Percentiles rank a stretch among this genome's conserved stretches.
Evolutionary conservation across 2,888 invertebrate species (phyloP).

Genomic region (Cosmia pyralina): DNA sequence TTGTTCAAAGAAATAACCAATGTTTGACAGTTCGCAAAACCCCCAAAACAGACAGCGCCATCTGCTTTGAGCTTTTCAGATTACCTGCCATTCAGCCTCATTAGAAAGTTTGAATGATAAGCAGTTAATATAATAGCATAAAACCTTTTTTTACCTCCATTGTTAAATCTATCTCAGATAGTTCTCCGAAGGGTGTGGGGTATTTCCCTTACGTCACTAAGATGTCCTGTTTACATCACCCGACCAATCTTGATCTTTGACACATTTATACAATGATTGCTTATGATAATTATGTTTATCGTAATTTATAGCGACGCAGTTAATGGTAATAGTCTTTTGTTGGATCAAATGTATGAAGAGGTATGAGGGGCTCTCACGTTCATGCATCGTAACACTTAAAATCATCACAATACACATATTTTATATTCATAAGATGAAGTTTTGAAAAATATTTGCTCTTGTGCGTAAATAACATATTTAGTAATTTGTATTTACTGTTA

Average conservation of each 20-base stretch:
- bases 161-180: constrained; percentile 30
- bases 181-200: constrained; percentile 31
- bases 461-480: constrained; percentile 38
- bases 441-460: constrained; percentile 36
- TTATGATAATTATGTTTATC: constrained; percentile 63
- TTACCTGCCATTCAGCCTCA: not conserved
- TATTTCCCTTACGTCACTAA: constrained; percentile 40
- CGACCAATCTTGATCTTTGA: constrained; percentile 68
- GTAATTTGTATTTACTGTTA: constrained; percentile 46
- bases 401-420: constrained; percentile 27
- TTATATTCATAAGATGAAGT: constrained; percentile 31
- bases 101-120: constrained; percentile 3
- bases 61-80: too few species aligned
- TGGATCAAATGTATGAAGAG: constrained; percentile 43
- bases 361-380: constrained; percentile 8
- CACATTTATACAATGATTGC: constrained; percentile 57
- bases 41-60: too few species aligned
- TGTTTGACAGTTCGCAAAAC: too few species aligned
- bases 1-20: too few species aligned
- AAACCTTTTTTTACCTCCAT: constrained; percentile 20
- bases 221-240: constrained; percentile 36
- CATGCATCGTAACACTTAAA: constrained; percentile 42
- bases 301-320: constrained; percentile 47
- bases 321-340: constrained; percentile 54
- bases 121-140: not conserved